Evolutionary conservation across 1,140 invertebrate species (phyloP), one percentile per base, ranked within the genome.

Genomic region (Ctenoplectra terminalis): DNA sequence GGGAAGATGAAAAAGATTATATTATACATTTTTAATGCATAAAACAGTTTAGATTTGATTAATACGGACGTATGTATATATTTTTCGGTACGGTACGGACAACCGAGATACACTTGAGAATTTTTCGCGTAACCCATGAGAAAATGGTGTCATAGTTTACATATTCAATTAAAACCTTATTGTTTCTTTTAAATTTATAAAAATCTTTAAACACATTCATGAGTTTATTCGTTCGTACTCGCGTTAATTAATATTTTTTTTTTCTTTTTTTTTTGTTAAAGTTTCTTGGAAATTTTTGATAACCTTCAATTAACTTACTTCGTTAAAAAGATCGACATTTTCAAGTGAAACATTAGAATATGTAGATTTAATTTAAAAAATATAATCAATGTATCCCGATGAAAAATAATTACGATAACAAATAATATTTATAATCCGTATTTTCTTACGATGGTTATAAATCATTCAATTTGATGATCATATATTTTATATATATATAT

Each of bases 81-180:
- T 15, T 8, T 43, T 34, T 17, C 29, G n/a, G 43, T 56, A 15
- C 40, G 61, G 9, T 89, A 88, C 82, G 77, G 77, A 67, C 67
- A 26, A 2, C 46, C 34, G 87, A 46, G 37, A 15, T 56, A 20
- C 20, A 80, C 20, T 50, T 87, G 80, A 78, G 64, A 81, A 83
- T 84, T 64, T 88, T 1, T 83, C 52, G 31, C 40, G 1, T 29
- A 75, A 23, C 3, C 34, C 3, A 17, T 2, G 1, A 6, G 11
- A 66, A 75, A 60, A 81, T 13, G 9, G 40, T 40, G 23, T 58
- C 67, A 58, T 23, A 4, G 9, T 17, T 31, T 15, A 43, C 15
- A 17, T 11, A 29, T 9, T 17, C 1, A 1, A 48, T 15, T 48
- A 0, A 56, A 79, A 34, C 1, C 1, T 0, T 9, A 50, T 15